These are phyloP conservation scores for Apis laboriosa DNA, from an alignment of 1,140 invertebrate genomes.

Conservation along the genomic window DNA sequence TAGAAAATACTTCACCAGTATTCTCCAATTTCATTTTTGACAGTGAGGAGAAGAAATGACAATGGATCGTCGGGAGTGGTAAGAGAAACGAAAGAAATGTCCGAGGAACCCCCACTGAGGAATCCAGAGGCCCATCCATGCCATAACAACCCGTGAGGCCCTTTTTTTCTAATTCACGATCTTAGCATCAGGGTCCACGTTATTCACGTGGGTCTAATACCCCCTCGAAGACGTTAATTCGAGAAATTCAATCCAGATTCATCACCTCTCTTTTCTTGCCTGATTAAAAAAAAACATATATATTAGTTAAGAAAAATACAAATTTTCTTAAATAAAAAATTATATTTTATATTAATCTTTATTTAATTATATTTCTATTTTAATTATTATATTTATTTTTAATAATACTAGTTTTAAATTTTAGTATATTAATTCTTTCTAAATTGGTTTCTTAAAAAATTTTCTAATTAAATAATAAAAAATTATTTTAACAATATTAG, in stretches of 20 bases:
- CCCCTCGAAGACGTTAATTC: conserved; percentile 45
- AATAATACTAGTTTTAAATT: too few species aligned
- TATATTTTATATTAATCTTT: neutral
- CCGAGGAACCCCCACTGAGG: conserved; percentile 50
- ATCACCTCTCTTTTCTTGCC: too few species aligned
- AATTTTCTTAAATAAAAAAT: neutral
- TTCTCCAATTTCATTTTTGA: too few species aligned
- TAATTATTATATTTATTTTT: neutral
- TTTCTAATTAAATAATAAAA: too few species aligned
- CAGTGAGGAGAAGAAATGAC: conserved; percentile 7
- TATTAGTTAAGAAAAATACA: too few species aligned
- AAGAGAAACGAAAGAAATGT: conserved; percentile 28
- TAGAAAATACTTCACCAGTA: neutral
- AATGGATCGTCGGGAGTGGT: conserved; percentile 34
- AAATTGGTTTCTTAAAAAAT: too few species aligned
- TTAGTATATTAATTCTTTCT: too few species aligned
- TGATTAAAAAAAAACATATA: neutral
- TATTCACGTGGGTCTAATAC: conserved; percentile 41
- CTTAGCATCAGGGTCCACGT: conserved; percentile 2
- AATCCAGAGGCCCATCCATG: conserved; percentile 21
- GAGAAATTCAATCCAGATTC: conserved; percentile 26
- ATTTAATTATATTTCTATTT: too few species aligned
- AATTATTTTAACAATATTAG: too few species aligned
- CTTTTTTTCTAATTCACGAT: conserved; percentile 33
- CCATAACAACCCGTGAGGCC: conserved; percentile 42